Evolutionary conservation across 2,113 vertebrate species (phyloP).

Genomic region (Terrapene triunguis): DNA sequence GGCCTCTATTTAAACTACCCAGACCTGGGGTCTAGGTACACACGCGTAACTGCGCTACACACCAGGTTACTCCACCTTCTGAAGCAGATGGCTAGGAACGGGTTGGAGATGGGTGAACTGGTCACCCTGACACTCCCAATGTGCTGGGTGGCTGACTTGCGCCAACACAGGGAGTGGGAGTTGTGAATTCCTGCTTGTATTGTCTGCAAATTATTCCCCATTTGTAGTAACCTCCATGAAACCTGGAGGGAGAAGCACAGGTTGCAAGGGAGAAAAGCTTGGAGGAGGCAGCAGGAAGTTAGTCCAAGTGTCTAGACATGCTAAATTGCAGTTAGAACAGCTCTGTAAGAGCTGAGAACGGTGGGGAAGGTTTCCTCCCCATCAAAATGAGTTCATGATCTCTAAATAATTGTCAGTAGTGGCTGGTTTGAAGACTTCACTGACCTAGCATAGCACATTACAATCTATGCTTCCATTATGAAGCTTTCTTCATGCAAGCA

Average conservation of each 20-base stretch:
- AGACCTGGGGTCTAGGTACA: neutral
- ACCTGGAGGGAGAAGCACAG: neutral
- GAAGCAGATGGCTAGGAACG: neutral
- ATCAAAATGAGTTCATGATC: neutral
- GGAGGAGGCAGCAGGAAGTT: neutral
- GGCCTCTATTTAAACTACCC: accelerated
- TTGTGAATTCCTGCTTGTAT: neutral
- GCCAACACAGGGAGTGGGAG: neutral
- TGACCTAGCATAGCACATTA: neutral
- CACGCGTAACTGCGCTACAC: accelerated
- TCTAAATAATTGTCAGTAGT: neutral
- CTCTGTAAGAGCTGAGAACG: accelerated
- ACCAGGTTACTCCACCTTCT: neutral
- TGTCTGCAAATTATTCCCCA: slow-evolving; percentile 43
- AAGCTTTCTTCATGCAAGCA: neutral
- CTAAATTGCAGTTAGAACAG: accelerated
- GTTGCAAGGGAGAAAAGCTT: neutral
- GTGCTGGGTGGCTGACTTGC: neutral
- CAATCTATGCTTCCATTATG: neutral
- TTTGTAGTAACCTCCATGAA: slow-evolving; percentile 7
- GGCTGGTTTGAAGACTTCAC: neutral
- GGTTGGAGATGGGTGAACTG: too few species aligned
- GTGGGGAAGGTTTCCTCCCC: accelerated
- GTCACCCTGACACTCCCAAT: neutral
- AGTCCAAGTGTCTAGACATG: neutral